Evolutionary conservation across 2,888 invertebrate genomes (phyloP), one percentile per base, ranked within the genome.

Genomic region (Agrenia bidenticulata): DNA sequence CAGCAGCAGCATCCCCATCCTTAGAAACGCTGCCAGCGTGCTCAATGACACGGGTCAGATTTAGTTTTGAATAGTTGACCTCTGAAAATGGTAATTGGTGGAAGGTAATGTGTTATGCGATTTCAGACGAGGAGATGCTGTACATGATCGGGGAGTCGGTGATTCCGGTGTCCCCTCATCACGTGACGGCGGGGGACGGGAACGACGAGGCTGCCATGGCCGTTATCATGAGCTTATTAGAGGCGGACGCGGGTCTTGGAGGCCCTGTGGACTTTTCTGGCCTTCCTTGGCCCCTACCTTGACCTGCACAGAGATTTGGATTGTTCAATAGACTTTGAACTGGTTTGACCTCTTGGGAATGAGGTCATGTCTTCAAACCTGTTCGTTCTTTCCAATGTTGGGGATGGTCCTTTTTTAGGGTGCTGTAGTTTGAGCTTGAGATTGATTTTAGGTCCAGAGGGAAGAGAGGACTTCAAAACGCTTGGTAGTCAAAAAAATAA

Each of bases 201-300:
- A 90, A 89, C 78, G 91, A 92, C 76, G 93, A 93, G 78, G 92
- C 92, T 1, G 90, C 92, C 4, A 92, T 93, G 91, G 91, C 92
- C 1, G 92, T 92, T 73, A 91, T 93, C 76, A 92, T 93, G 92
- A 92, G 90, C 79, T 84, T 93, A 24, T 81, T 93, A 51, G 93
- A 93, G 80, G 92, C 92, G 0, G 93, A 93, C 79, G 92, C 92
- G 0, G 93, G 92, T 0, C 84, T 93, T 32, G 92, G 92, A 2
- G 92, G 91, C 0, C 91, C 91, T 0, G 89, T 92, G 41, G 92
- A 92, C 81, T 90, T 91, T 80, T 88, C 89, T 9, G 89, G 90
- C 32, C 81, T 92, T 23, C 92, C 92, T 0, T 92, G 92, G 92
- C 91, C 91, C 0, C 82, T 92, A 59, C 89, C 89, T 21, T 90